Base-by-base conservation (phyloP, 2,113 vertebrate genomes). In the Puma concolor region DNA sequence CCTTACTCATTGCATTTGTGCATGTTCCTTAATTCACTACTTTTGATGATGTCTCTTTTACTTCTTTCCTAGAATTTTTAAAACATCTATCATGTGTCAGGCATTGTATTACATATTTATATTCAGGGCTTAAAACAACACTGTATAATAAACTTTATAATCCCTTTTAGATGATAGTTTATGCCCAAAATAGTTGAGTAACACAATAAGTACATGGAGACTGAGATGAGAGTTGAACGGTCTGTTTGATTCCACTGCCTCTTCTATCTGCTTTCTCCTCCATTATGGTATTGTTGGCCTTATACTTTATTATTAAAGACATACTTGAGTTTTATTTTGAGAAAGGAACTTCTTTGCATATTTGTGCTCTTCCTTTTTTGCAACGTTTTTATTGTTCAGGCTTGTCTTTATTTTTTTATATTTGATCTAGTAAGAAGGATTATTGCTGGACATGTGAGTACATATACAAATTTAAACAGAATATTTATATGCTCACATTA, bases 261-360 rank as follows among this genome's bases (percentile, higher is more conserved):
- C 6, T 16, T 74, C 36, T 29, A 0, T 66, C 21, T 80, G 33
- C 27, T 88, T 48, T 63, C 12, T 38, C 72, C 25, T 27, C 23
- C 23, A 2, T 9, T 12, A 33, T 9, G 4, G 25, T n/a, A 15
- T 54, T 79, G 19, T 15, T 29, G 52, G 15, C 15, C 48, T 52
- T 50, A 12, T 74, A 81, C 19, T 41, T 38, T 82, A 5, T 48
- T 4, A 80, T 48, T 93, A 38, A 84, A 91, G 29, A 81, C 54
- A 76, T 60, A 33, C 66, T 92, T 82, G 21, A 80, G 60, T 96
- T 93, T 82, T 21, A 88, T 88, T 82, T 81, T 79, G 41, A 90
- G 21, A 67, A 79, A 82, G 33, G 27, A 89, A 23, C 9, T 23
- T 31, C 25, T 95, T 81, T 83, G 66, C 48, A 44, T 60, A 33